These are phyloP conservation scores for Tragulus kanchil DNA, from an alignment of 2,113 vertebrate species.

Conservation along the genomic window DNA sequence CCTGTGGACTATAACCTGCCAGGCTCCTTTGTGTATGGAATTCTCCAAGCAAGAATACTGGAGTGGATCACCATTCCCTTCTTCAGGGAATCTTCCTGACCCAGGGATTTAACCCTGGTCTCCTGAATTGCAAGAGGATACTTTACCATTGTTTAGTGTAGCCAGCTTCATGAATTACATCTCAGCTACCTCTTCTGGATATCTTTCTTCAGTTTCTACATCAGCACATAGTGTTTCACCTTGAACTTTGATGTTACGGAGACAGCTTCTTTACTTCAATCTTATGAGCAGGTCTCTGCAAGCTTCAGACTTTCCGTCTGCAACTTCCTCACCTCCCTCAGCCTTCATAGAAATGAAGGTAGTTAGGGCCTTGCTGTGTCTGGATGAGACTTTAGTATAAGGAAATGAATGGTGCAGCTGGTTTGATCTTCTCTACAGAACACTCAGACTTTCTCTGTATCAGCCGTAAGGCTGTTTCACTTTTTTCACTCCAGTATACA, in stretches of 20 bases:
- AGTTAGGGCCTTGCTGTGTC: not conserved
- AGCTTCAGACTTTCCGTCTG: not conserved
- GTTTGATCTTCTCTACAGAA: not conserved
- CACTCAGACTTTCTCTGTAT: not conserved
- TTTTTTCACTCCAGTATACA: not conserved
- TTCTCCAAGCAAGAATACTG: no score
- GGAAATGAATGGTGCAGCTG: not conserved
- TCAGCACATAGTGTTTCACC: not conserved
- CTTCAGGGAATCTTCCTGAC: no score
- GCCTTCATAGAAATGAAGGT: not conserved
- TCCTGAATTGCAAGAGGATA: no score
- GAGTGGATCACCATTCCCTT: no score
- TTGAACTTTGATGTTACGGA: not conserved
- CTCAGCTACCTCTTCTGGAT: not conserved
- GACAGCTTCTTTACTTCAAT: not conserved
- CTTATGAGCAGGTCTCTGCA: not conserved
- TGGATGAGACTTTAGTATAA: not conserved
- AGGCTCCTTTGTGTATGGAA: no score
- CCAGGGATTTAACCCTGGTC: no score
- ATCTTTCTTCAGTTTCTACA: not conserved
- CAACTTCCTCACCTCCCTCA: not conserved
- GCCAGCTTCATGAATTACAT: not conserved
- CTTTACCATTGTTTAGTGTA: no score
- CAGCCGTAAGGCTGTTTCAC: not conserved
- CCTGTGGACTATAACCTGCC: no score